Base-by-base conservation (phyloP, 2,888 invertebrate genomes). In the Meiosimyza decipiens region DNA sequence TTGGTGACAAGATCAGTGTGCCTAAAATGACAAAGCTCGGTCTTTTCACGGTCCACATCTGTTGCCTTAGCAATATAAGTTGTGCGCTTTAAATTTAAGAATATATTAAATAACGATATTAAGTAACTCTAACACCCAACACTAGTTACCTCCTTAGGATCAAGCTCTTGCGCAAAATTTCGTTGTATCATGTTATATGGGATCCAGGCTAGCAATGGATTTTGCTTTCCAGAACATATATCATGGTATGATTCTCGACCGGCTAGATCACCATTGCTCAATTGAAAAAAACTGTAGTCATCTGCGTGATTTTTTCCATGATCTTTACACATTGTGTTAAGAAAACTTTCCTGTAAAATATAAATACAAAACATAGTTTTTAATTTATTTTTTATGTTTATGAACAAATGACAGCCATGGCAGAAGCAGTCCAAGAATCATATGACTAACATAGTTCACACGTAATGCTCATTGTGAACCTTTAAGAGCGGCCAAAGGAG, bases 51-150 rank as follows among this genome's bases (percentile, higher is more conserved):
- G 22, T 81, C 79, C 40, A 82, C 73, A 73, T 82, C 80, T 1
- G 85, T 85, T 0, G 85, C 85, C 74, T 85, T 85, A 63, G 81
- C 85, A 55, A 85, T 82, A 55, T 85, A 85, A 64, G 80, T 83
- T 15, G 80, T 76, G n/a, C 80, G 81, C 81, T 82, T 60, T 13
- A 75, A 71, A 73, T 12, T 16, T 62, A 18, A 52, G 3, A 15
- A 9, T 28, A 28, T 28, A 28, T 28, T 28, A 28, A 4, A 28
- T 28, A 67, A 54, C 7, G 3, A 49, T 22, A 15, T 15, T 50
- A 15, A 15, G 15, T 15, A 18, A 51, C 5, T 16, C 15, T 13
- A 16, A 59, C 15, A 16, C 62, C 59, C 71, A 60, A 55, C 68
- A 9, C 22, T 11, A 12, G 65, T 18, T 71, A 82, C 81, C 77